A percentile compares a stretch with the other conserved stretches of the same genome.
These are phyloP conservation scores for Phrynocephalus vlangalii DNA, from an alignment of 2,797 vertebrate genomes.

Conservation along the genomic window DNA sequence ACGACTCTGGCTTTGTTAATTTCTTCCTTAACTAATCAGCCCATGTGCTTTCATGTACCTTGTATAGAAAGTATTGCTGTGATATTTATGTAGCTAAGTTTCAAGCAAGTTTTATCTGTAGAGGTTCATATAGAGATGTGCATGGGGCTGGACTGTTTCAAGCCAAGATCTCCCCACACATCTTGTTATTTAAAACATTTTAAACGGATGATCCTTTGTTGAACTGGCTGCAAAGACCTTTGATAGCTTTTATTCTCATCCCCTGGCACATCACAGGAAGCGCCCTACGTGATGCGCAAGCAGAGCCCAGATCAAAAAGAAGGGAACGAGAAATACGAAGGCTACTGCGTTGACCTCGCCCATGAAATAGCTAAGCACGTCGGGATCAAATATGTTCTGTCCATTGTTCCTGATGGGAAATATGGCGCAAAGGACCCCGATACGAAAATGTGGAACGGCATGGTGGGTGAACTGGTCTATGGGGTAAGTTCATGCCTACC, in stretches of 20 bases:
- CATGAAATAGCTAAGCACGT: conserved; percentile 99
- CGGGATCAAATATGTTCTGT: conserved; percentile 99
- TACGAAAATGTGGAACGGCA: conserved; percentile 99
- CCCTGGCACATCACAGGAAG: conserved; percentile 90
- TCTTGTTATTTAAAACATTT: conserved; percentile 1
- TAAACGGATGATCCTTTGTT: conserved; percentile 14
- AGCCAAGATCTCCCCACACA: background rate
- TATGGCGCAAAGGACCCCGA: conserved; percentile 98
- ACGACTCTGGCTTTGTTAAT: background rate
- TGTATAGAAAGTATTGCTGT: background rate
- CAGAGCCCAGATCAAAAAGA: conserved; percentile 98
- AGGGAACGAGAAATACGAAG: conserved; percentile 99
- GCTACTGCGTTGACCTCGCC: conserved; percentile 99
- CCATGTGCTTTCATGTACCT: background rate
- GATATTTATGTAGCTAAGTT: background rate
- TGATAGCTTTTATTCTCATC: conserved; percentile 48
- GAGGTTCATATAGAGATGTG: background rate
- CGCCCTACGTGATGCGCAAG: conserved; percentile 99
- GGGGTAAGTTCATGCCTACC: conserved; percentile 90
- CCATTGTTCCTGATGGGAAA: conserved; percentile 98
- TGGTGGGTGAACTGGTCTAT: conserved; percentile 99
- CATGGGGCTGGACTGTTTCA: too few species aligned
- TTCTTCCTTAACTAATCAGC: background rate
- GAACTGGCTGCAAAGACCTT: background rate
- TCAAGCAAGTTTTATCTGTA: background rate